A percentile compares a stretch with the other conserved stretches of the same genome.
phyloP scores from a whole-genome alignment of 2,113 vertebrate genomes.

The Muscicapa adusta region DNA sequence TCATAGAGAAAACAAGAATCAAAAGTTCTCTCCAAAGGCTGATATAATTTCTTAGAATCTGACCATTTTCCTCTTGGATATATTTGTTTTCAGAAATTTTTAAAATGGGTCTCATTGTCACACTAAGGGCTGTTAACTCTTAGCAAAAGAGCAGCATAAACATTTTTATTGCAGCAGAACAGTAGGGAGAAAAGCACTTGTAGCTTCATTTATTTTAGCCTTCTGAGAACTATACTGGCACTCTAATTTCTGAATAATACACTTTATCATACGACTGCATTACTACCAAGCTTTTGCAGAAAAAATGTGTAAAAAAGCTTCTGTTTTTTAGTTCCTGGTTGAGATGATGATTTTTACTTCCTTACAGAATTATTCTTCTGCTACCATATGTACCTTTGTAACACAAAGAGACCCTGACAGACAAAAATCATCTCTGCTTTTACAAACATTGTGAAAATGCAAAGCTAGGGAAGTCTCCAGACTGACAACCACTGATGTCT shows the following conservation, averaged over 20 bases:
- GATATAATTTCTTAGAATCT: background rate
- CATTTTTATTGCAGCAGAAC: background rate
- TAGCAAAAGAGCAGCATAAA: background rate
- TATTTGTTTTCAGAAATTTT: background rate
- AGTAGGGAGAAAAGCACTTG: background rate
- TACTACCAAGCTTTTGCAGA: background rate
- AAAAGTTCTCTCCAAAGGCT: background rate
- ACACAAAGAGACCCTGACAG: background rate
- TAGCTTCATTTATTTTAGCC: background rate
- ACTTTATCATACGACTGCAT: background rate
- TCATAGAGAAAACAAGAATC: background rate
- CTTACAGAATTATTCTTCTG: background rate
- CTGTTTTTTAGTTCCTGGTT: background rate
- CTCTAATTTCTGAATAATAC: background rate
- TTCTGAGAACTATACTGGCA: background rate
- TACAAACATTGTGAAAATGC: background rate
- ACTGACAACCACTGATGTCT: background rate
- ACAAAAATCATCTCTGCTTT: slow-evolving; percentile 11
- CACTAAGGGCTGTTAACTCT: background rate
- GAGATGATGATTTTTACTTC: background rate
- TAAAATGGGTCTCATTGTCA: background rate
- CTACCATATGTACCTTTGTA: background rate
- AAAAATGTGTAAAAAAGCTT: background rate
- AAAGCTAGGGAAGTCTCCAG: background rate
- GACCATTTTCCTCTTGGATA: background rate